These are phyloP conservation scores for Dicrurus megarhynchus DNA, from an alignment of 2,113 vertebrate genomes.

Conservation along the genomic window DNA sequence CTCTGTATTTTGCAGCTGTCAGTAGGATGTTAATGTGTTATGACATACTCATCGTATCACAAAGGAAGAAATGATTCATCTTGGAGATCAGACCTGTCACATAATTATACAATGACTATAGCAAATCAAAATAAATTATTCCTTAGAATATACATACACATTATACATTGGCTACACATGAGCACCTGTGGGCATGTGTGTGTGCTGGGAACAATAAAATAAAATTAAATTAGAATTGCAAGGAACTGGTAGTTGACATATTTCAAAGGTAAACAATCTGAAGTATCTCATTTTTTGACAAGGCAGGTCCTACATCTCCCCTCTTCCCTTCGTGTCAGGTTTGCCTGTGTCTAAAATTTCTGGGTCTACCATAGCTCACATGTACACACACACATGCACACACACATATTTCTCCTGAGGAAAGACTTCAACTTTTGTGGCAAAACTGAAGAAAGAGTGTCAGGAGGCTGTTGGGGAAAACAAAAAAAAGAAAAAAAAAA, in stretches of 20 bases:
- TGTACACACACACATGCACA: neutral
- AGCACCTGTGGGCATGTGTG: neutral
- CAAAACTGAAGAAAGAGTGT: conserved; percentile 69
- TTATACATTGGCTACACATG: neutral
- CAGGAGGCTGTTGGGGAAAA: conserved; percentile 7
- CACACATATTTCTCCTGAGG: conserved; percentile 61
- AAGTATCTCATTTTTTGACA: conserved; percentile 57
- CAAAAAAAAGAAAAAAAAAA: too few relatives aligned
- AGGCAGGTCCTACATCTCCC: neutral
- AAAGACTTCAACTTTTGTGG: conserved; percentile 67
- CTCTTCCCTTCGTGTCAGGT: conserved; percentile 15
- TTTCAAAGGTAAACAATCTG: conserved; percentile 57
- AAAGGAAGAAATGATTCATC: conserved; percentile 12
- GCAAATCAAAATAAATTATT: conserved; percentile 34
- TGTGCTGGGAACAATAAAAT: neutral
- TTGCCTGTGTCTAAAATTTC: conserved; percentile 61
- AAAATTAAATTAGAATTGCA: conserved; percentile 36
- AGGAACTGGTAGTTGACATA: conserved; percentile 22
- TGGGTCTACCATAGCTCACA: conserved; percentile 1
- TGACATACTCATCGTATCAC: neutral
- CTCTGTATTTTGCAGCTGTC: conserved; percentile 16
- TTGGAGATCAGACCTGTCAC: neutral
- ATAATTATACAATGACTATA: neutral
- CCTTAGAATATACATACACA: neutral
- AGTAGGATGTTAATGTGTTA: neutral